Evolutionary conservation across 2,797 vertebrate genomes (phyloP), one percentile per base, ranked within the genome.

Genomic region (Neosilurus hyrtlii): DNA sequence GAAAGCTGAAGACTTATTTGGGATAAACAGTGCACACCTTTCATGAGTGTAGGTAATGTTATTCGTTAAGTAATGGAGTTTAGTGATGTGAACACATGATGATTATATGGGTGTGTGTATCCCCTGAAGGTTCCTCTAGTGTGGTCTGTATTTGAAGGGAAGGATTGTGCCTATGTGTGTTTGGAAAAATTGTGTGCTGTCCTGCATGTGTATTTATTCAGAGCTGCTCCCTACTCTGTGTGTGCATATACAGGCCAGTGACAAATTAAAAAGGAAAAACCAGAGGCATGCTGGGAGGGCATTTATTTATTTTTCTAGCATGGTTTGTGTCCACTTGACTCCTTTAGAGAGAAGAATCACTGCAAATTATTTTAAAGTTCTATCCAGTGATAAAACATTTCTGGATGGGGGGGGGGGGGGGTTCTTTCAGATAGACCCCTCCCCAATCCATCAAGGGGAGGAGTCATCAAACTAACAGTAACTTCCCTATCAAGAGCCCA

Each of bases 31-130:
- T 65, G 51, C 43, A 62, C 66, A n/a, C 66, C 66, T 63, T 79
- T 68, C 77, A 22, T 52, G 72, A 72, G 26, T 54, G 61, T 26
- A 61, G 67, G 80, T 82, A 76, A 82, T 82, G 26, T 6, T 79
- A 84, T 82, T 78, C 62, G 79, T 73, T 78, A 74, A 82, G 67
- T 80, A 81, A 84, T 82, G 37, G 75, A 81, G 54, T 79, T 71
- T 81, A 49, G 65, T 70, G 20, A 52, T 74, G 9, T 63, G 63
- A 78, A 74, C n/a, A 52, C n/a, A 65, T 22, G n/a, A 65, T 52
- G 43, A 79, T 65, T 79, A 79, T 76, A 57, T 84, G 56, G 9
- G n/a, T 77, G 57, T 63, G 57, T 65, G 54, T 68, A 80, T 67
- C 37, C 20, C 78, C 65, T 43, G 16, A 65, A 72, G 66, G 8